phyloP scores from a whole-genome alignment of 2,113 vertebrate species.

The Eurypyga helias region DNA sequence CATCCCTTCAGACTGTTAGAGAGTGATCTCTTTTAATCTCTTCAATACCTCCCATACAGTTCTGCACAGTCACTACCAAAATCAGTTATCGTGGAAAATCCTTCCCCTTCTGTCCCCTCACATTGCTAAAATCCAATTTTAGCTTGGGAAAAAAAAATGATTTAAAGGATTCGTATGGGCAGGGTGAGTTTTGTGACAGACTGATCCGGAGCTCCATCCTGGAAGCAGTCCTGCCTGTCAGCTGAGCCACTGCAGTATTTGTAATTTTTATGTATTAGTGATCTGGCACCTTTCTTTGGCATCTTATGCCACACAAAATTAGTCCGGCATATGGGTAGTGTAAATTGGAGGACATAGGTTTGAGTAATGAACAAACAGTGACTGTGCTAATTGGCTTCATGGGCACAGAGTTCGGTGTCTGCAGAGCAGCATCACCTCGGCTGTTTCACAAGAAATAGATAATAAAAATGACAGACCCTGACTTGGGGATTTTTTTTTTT shows the following conservation, averaged over 20 bases:
- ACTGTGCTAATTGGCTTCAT: constrained; percentile 24
- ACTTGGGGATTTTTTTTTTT: background rate
- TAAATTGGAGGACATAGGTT: constrained; percentile 30
- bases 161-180: background rate
- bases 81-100: constrained; percentile 5
- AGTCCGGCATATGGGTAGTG: constrained; percentile 49
- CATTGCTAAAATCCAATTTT: constrained; percentile 30
- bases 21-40: background rate
- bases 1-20: background rate
- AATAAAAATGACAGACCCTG: background rate
- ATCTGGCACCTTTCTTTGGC: constrained; percentile 52
- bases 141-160: background rate
- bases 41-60: background rate
- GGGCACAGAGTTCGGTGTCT: background rate
- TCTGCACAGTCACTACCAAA: background rate
- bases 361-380: constrained; percentile 48
- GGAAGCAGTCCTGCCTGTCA: constrained; percentile 39
- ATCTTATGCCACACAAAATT: background rate
- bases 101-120: constrained; percentile 19
- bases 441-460: background rate
- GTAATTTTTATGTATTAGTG: constrained; percentile 51
- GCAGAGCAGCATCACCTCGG: background rate
- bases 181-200: constrained; percentile 1
- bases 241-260: constrained; percentile 30
- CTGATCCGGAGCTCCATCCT: background rate